Evolutionary conservation across 2,113 vertebrate species (phyloP).

Genomic region (Salminus brasiliensis): DNA sequence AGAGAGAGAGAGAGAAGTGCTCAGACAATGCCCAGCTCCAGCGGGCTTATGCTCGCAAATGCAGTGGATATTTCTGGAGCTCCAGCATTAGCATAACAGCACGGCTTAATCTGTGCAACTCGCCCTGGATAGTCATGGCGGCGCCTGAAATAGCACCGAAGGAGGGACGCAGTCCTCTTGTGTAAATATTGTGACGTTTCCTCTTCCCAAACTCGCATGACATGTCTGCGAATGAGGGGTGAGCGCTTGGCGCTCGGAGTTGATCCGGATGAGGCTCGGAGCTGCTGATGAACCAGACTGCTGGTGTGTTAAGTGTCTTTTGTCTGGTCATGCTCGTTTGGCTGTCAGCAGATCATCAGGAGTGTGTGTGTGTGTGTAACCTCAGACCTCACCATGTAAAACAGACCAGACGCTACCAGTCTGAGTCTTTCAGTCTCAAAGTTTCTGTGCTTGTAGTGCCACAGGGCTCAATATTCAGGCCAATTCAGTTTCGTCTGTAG

Average conservation of each 20-base stretch:
- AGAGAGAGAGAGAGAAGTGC: too few relatives aligned
- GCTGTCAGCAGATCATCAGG: background rate
- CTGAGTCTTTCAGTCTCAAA: background rate
- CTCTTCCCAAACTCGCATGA: constrained; percentile 35
- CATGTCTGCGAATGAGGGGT: background rate
- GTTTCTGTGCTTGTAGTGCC: background rate
- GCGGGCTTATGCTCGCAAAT: constrained; percentile 48
- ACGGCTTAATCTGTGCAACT: constrained; percentile 60
- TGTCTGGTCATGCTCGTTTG: constrained; percentile 27
- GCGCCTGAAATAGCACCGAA: background rate
- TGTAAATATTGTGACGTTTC: constrained; percentile 61
- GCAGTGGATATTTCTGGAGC: constrained; percentile 66
- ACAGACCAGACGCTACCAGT: background rate
- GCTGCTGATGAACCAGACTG: background rate
- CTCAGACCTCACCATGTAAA: background rate
- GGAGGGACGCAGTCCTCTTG: constrained; percentile 43
- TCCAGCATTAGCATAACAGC: constrained; percentile 65
- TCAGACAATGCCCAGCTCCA: constrained; percentile 54
- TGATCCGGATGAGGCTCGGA: background rate
- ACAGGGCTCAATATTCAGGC: background rate
- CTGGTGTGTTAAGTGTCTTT: constrained; percentile 14
- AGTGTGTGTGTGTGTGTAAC: background rate
- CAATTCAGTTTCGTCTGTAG: background rate
- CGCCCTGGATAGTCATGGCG: constrained; percentile 19
- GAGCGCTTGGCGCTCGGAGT: background rate